Percentiles rank a stretch among this genome's conserved stretches.
phyloP scores from a whole-genome alignment of 2,888 invertebrate genomes.

The Synergus gifuensis region DNA sequence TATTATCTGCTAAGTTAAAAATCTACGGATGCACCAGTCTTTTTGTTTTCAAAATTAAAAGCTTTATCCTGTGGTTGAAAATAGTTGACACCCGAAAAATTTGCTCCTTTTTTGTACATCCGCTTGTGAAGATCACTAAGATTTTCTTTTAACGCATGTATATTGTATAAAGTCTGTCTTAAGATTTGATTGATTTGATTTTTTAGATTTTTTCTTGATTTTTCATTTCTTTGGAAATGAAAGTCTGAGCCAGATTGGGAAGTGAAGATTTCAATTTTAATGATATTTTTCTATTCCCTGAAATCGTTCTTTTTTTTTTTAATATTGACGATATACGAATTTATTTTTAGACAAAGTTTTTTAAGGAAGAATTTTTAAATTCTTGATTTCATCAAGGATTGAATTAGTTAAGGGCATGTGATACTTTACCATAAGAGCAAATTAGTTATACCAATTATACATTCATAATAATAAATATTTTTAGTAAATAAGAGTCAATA shows the following conservation, averaged over 20 bases:
- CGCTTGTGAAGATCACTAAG: background rate
- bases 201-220: too few species aligned
- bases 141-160: background rate
- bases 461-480: too few species aligned
- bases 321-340: background rate
- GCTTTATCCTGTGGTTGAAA: slow-evolving; percentile 4
- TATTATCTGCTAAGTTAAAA: slow-evolving; percentile 49
- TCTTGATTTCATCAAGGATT: background rate
- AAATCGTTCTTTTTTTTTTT: background rate
- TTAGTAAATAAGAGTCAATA: too few species aligned
- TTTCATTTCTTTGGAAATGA: background rate
- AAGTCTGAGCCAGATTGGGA: background rate
- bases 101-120: background rate
- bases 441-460: too few species aligned
- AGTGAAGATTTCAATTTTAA: background rate
- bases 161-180: background rate
- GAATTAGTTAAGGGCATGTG: too few species aligned
- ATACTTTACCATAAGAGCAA: too few species aligned
- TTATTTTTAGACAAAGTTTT: background rate
- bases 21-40: slow-evolving; percentile 17
- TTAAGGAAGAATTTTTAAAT: background rate
- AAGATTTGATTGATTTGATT: background rate
- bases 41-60: slow-evolving; percentile 12
- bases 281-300: background rate
- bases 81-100: background rate